Base-by-base conservation (phyloP, 1,140 invertebrate species). In the Eurytemora carolleeae region DNA sequence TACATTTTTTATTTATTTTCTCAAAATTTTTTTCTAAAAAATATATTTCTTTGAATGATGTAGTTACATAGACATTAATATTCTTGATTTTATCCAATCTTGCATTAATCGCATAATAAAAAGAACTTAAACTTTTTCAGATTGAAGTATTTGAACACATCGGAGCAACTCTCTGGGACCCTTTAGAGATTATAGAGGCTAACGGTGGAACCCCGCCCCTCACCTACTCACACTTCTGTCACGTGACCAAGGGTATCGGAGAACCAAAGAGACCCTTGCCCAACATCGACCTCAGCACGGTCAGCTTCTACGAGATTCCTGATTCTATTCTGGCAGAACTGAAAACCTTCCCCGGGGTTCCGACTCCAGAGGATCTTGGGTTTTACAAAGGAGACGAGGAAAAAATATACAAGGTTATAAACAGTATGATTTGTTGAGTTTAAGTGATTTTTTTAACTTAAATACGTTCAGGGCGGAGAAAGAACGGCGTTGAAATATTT, bases 141-240 rank as follows among this genome's bases (percentile, higher is more conserved):
- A 44, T 44, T 44, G 31, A 44, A n/a, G 31, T 44, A 12, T 7
- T 12, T 7, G 31, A 44, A 44, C 7, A 7, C 7, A 44, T 44
- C 7, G 31, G 31, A 44, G 31, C 31, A 44, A 44, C 31, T n/a
- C 31, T 44, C 31, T 44, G 31, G 31, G 31, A 44, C 31, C 31
- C 31, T n/a, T n/a, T 44, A n/a, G 31, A 44, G n/a, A 44, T 84
- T 21, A 73, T 84, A 52, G 74, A 76, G 55, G 77, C 75, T 62
- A 85, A 84, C 71, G 71, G 77, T 64, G 80, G 80, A 0, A 74
- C 70, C 66, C 74, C 81, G 3, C 82, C 82, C 0, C 68, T 84
- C 52, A 85, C 81, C 12, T 85, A 83, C 68, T 80, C 82, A 67
- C 79, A 82, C 61, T 84, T 83, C 53, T 12, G 61, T 58, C 64